Percentiles rank a stretch among this genome's conserved stretches.
Evolutionary conservation across 2,888 invertebrate genomes (phyloP).

Genomic region (Sceliomorpha sp.): DNA sequence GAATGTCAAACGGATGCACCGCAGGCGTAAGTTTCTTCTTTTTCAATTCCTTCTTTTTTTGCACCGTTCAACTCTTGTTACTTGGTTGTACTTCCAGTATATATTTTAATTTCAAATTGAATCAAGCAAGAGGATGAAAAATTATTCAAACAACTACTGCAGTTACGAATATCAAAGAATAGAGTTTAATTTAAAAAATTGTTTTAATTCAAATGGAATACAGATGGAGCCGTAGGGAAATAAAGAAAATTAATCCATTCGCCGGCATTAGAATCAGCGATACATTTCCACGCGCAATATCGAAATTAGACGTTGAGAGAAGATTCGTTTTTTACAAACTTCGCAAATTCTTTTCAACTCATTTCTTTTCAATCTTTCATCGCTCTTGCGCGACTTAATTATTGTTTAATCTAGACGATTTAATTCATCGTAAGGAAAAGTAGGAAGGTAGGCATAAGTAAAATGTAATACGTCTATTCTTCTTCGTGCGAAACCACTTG

Average conservation of each 20-base stretch:
- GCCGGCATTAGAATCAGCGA: conserved; percentile 12
- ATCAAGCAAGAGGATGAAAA: conserved; percentile 36
- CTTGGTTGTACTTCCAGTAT: conserved; percentile 30
- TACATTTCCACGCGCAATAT: conserved; percentile 1
- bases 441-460: too few species aligned
- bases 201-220: conserved; percentile 25
- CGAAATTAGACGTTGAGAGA: conserved; percentile 5
- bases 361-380: too few species aligned
- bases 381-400: too few species aligned
- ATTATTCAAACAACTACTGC: conserved; percentile 35
- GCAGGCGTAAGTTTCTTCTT: too few species aligned
- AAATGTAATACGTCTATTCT: too few species aligned
- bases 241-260: conserved; percentile 23
- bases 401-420: too few species aligned
- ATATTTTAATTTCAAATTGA: conserved; percentile 42
- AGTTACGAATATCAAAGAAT: conserved; percentile 40
- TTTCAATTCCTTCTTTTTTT: conserved; percentile 28
- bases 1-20: too few species aligned
- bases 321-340: conserved; percentile 9
- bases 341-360: conserved; percentile 10
- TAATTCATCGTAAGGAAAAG: too few species aligned
- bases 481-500: too few species aligned
- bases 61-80: conserved; percentile 42
- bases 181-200: conserved; percentile 32
- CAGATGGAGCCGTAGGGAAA: conserved; percentile 9